Evolutionary conservation across 2,797 vertebrate genomes (phyloP), one percentile per base, ranked within the genome.

Genomic region (Antennarius maculatus): DNA sequence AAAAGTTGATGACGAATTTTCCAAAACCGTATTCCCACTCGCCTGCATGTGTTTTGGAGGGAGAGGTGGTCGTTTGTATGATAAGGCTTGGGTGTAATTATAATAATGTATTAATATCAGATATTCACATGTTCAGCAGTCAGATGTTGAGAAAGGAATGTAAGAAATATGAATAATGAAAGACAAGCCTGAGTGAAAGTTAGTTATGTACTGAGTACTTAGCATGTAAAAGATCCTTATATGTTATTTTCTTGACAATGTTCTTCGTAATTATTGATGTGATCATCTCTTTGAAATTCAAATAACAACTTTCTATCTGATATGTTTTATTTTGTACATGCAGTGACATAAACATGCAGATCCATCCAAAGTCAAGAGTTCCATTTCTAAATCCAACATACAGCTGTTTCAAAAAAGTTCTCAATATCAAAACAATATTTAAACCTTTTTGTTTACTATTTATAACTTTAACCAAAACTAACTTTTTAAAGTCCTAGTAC

Each of bases 141-240:
- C 9, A 61, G 7, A 51, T n/a, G 27, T 18, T 47, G 8, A 47
- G 18, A 28, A 34, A 5, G 5, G 31, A 34, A 34, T 34, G 31
- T 52, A 34, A 10, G 17, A 60, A 62, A 70, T 58, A 23, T 53
- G 45, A 54, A 59, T 3, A 31, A 59, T 54, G 11, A 17, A 39
- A 42, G 27, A 53, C 27, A 53, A 28, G 39, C 23, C 14, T 34
- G 41, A 51, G 46, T 57, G 16, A 1, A 47, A 48, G 50, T 39
- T 65, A 17, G 39, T 61, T 15, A 60, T 23, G 23, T 23, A 23
- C 23, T 23, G 23, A 23, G 23, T 23, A 23, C 41, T 13, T 28
- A 53, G 2, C 17, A 27, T 39, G 8, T 15, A 51, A 9, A 52
- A 15, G 13, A 16, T 17, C 3, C 0, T 3, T 12, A 12, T 52